A percentile compares a stretch with the other conserved stretches of the same genome.
Conservation (phyloP, 1,140 invertebrate genomes). For the Drosophila sproati region DNA sequence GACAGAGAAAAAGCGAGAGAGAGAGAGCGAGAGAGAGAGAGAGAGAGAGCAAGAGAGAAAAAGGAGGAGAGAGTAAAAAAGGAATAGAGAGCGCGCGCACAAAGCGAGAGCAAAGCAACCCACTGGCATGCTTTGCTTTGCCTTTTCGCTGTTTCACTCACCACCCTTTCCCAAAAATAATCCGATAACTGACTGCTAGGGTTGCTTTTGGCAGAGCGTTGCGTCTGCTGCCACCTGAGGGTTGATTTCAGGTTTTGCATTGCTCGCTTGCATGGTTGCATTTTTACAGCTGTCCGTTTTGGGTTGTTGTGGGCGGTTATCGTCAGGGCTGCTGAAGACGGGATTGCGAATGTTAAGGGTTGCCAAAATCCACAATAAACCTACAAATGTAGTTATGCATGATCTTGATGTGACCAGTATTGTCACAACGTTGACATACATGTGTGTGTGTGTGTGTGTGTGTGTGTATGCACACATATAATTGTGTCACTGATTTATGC, state of each 20-base stretch:
- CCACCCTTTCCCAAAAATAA: conserved; percentile 41
- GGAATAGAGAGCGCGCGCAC: too few species aligned
- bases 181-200: conserved; percentile 20
- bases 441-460: too few species aligned
- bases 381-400: neutral
- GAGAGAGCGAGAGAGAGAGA: conserved; percentile 3
- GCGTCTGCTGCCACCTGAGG: conserved; percentile 32
- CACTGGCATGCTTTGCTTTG: conserved; percentile 19
- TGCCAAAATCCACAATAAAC: neutral
- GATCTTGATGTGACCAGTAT: conserved; percentile 9
- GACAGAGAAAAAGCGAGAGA: conserved; percentile 11
- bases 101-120: conserved; percentile 5
- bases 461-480: neutral
- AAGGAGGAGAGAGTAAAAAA: neutral
- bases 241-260: conserved; percentile 44
- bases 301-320: conserved; percentile 33
- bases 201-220: conserved; percentile 23
- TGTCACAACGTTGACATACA: neutral
- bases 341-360: neutral
- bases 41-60: too few species aligned
- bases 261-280: conserved; percentile 63
- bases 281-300: conserved; percentile 57
- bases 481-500: conserved; percentile 13
- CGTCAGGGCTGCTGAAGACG: conserved; percentile 48
- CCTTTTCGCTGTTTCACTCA: conserved; percentile 10